Conservation (phyloP, 2,113 vertebrate species). For the Trogon surrucura region DNA sequence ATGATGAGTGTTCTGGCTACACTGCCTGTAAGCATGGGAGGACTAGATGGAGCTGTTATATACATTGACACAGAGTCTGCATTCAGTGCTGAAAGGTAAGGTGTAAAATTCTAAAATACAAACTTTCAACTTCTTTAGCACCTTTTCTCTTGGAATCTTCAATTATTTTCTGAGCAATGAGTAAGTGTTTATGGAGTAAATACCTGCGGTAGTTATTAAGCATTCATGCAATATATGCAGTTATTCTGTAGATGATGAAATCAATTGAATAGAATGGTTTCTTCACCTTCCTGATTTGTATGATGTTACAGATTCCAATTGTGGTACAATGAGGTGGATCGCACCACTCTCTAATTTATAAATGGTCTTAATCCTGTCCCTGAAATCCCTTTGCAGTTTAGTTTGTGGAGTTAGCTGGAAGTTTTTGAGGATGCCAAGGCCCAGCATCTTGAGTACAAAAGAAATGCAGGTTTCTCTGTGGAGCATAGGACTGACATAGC, state of each 20-base stretch:
- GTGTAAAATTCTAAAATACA: background rate
- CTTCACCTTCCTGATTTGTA: background rate
- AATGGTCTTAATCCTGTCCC: background rate
- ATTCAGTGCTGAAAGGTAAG: slow-evolving; percentile 86
- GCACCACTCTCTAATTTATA: background rate
- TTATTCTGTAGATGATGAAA: background rate
- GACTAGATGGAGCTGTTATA: slow-evolving; percentile 80
- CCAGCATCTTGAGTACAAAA: background rate
- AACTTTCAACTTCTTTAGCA: background rate
- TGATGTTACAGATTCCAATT: background rate
- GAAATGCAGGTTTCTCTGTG: background rate
- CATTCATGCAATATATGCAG: background rate
- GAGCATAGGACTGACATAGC: background rate
- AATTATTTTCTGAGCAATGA: background rate
- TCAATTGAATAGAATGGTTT: background rate
- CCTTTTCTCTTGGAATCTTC: background rate
- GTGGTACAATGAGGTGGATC: background rate
- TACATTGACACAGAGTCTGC: slow-evolving; percentile 87
- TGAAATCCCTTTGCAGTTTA: background rate
- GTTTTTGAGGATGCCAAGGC: background rate
- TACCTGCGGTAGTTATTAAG: background rate
- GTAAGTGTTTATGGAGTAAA: background rate
- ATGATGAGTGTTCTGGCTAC: slow-evolving; percentile 86
- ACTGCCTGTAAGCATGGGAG: slow-evolving; percentile 79
- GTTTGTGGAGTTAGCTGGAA: background rate